Evolutionary conservation across 64 coral and sea anemone genomes (phyloP), one percentile per base, ranked within the genome.

Genomic region (Catalaphyllia jardinei): DNA sequence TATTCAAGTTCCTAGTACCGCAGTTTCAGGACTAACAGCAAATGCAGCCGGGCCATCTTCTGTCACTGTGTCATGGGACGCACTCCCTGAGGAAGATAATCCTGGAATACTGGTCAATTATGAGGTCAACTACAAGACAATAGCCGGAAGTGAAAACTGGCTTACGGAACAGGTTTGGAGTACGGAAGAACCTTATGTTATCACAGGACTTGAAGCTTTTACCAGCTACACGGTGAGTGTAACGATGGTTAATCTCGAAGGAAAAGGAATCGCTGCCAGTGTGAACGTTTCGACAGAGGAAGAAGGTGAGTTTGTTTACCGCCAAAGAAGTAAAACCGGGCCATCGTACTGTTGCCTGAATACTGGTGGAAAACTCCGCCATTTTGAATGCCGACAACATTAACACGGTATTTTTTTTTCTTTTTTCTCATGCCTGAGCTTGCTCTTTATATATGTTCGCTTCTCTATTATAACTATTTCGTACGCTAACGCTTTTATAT

Each of bases 201-300:
- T 88, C 0, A 17, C n/a, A 60, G 42, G 69, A 11, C 88, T 89
- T 17, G 62, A 75, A 14, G 19, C 49, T 60, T 89, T 79, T 60
- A 79, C 60, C 4, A 59, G 9, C 0, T 89, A 89, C 63, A 72
- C 57, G 13, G 38, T 89, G 12, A 67, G 12, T 0, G 16, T 89
- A 30, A 20, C 27, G 25, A 20, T 67, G 8, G 12, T 38, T 49
- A 74, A 42, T 46, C 88, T 89, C 15, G 88, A 73, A 7, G 88
- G 76, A 1, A 39, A 63, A 31, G 75, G 46, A 22, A 64, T 16
- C 29, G 39, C 15, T 11, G 11, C 61, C 10, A 80, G 19, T 24
- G 8, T 42, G 1, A 25, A 7, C 10, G 31, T 80, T 10, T 42
- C 59, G 31, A 80, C 88, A 0, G 88, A 29, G 25, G 88, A 89